phyloP scores from a whole-genome alignment of 2,888 invertebrate genomes.

The Disparrhopalites patrizii region DNA sequence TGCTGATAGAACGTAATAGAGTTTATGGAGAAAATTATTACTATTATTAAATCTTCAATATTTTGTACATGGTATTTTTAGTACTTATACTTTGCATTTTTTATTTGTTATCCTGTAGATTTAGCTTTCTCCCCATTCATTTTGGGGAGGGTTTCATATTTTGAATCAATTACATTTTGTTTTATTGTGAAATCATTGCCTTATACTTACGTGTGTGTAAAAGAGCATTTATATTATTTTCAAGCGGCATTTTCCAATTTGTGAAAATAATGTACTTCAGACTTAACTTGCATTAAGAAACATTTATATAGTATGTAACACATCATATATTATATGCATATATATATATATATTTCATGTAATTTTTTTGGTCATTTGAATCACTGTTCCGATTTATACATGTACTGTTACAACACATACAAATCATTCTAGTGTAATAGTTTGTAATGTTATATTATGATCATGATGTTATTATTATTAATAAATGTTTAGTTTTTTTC shows the following conservation, averaged over 20 bases:
- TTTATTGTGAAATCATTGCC: background rate
- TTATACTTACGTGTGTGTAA: background rate
- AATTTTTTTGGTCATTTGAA: background rate
- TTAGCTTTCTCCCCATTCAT: no score
- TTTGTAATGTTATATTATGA: no score
- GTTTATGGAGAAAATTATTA: no score
- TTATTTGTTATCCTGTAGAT: background rate
- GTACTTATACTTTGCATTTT: background rate
- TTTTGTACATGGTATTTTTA: no score
- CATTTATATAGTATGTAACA: background rate
- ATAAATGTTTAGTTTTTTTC: no score
- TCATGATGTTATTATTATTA: no score
- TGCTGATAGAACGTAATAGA: no score
- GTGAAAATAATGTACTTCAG: constrained; percentile 10
- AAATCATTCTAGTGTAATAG: constrained; percentile 15
- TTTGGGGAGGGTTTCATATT: no score
- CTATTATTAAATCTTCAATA: no score
- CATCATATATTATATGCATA: background rate
- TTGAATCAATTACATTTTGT: no score
- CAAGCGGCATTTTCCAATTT: constrained; percentile 7
- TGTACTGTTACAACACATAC: constrained; percentile 8
- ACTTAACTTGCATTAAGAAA: background rate
- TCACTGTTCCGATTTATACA: background rate
- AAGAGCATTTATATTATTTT: constrained; percentile 3
- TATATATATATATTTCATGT: background rate